A percentile compares a stretch with the other conserved stretches of the same genome.
These are phyloP conservation scores for Drosophila setosimentum DNA, from an alignment of 2,888 invertebrate species.

Conservation along the genomic window DNA sequence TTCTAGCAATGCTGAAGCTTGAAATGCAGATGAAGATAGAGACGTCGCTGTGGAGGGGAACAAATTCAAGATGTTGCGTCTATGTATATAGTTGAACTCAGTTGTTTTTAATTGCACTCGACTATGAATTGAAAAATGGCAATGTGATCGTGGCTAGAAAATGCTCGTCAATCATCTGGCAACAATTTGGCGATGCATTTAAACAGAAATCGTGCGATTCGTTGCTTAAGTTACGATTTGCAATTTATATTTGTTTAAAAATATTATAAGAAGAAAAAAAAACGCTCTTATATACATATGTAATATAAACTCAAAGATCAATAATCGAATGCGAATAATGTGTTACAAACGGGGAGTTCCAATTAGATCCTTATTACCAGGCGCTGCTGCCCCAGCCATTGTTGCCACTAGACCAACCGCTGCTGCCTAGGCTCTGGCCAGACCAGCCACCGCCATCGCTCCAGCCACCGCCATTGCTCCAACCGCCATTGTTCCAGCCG, in stretches of 20 bases:
- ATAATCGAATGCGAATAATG: not conserved
- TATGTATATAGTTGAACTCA: slow-evolving; percentile 17
- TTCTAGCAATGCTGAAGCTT: not conserved
- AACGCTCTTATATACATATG: slow-evolving; percentile 16
- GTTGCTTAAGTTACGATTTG: slow-evolving; percentile 35
- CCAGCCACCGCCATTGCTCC: slow-evolving; percentile 35
- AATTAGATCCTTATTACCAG: slow-evolving; percentile 47
- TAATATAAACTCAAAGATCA: slow-evolving; percentile 32
- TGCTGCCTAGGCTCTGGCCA: slow-evolving; percentile 25
- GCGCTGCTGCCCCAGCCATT: slow-evolving; percentile 41
- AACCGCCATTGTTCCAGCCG: slow-evolving; percentile 37
- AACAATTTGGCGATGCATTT: slow-evolving; percentile 3
- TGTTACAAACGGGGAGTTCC: slow-evolving; percentile 5
- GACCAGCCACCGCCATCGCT: slow-evolving; percentile 34
- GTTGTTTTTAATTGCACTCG: slow-evolving; percentile 40
- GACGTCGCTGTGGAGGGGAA: not conserved
- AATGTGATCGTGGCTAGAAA: slow-evolving; percentile 26
- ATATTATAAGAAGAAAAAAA: slow-evolving; percentile 22
- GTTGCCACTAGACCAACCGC: slow-evolving; percentile 46
- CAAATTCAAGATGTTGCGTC: slow-evolving; percentile 20
- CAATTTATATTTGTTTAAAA: slow-evolving; percentile 43
- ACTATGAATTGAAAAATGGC: slow-evolving; percentile 36
- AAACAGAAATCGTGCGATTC: slow-evolving; percentile 32
- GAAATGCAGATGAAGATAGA: not conserved
- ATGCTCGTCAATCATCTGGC: slow-evolving; percentile 43